Evolutionary conservation across 2,797 vertebrate species (phyloP).

Genomic region (Ambastaia sidthimunki): DNA sequence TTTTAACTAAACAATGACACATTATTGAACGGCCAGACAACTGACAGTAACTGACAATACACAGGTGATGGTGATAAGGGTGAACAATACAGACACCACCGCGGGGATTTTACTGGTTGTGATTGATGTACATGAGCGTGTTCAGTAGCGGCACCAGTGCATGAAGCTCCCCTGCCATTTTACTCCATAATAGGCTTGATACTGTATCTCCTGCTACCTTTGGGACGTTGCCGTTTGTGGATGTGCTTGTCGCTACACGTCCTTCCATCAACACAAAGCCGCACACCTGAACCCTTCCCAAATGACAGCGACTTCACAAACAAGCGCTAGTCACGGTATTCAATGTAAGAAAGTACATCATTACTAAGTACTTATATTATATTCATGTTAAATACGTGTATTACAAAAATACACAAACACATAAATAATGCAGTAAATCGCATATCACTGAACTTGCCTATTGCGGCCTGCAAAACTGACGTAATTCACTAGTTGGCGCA

Average conservation of each 20-base stretch:
- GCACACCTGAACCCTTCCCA: constrained; percentile 68
- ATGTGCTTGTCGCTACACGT: constrained; percentile 76
- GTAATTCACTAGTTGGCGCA: neutral
- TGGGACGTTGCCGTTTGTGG: constrained; percentile 67
- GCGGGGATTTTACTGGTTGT: constrained; percentile 70
- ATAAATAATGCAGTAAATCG: neutral
- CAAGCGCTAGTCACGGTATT: constrained; percentile 21
- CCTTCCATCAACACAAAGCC: constrained; percentile 63
- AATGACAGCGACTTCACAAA: constrained; percentile 12
- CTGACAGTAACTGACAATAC: too few species aligned
- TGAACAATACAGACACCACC: constrained; percentile 3
- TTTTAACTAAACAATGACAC: neutral
- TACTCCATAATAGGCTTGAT: constrained; percentile 23
- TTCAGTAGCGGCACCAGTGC: constrained; percentile 31
- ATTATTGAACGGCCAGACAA: neutral
- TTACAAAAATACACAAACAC: too few species aligned
- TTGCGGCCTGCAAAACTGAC: neutral
- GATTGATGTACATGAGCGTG: constrained; percentile 66
- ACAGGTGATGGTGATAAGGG: neutral
- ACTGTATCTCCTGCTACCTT: constrained; percentile 68
- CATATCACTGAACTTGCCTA: neutral
- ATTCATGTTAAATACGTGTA: too few species aligned
- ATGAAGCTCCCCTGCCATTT: neutral
- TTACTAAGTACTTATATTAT: too few species aligned
- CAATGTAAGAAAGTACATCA: too few species aligned